These are phyloP conservation scores for Tyrannus savana DNA, from an alignment of 2,113 vertebrate genomes.

Conservation along the genomic window DNA sequence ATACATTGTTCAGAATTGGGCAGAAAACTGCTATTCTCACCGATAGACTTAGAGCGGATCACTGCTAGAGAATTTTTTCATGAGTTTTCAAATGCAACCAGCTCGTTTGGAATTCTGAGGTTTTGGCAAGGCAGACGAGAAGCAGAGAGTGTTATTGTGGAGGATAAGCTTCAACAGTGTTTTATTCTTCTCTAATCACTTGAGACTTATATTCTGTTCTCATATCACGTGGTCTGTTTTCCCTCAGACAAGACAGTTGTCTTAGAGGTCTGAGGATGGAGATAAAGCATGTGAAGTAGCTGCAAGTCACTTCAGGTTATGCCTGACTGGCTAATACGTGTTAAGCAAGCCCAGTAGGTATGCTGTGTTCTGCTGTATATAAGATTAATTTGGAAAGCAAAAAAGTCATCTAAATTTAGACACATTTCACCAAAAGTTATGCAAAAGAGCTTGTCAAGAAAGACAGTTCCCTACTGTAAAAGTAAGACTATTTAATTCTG, in stretches of 20 bases:
- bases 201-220: background rate
- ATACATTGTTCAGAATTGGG: background rate
- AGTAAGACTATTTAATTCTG: background rate
- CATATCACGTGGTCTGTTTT: background rate
- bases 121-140: background rate
- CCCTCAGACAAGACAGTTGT: background rate
- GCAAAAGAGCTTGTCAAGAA: background rate
- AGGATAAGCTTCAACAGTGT: background rate
- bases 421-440: background rate
- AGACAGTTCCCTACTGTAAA: background rate
- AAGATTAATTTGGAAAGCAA: background rate
- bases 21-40: background rate
- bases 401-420: background rate
- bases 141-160: background rate
- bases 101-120: background rate
- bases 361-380: background rate
- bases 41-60: background rate
- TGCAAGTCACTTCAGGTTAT: background rate
- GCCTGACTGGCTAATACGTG: accelerated
- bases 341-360: background rate
- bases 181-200: background rate
- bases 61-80: background rate
- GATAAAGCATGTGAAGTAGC: background rate
- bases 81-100: background rate
- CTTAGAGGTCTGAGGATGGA: background rate